Evolutionary conservation across 2,888 invertebrate genomes (phyloP), one percentile per base, ranked within the genome.

Genomic region (Antitype chi): DNA sequence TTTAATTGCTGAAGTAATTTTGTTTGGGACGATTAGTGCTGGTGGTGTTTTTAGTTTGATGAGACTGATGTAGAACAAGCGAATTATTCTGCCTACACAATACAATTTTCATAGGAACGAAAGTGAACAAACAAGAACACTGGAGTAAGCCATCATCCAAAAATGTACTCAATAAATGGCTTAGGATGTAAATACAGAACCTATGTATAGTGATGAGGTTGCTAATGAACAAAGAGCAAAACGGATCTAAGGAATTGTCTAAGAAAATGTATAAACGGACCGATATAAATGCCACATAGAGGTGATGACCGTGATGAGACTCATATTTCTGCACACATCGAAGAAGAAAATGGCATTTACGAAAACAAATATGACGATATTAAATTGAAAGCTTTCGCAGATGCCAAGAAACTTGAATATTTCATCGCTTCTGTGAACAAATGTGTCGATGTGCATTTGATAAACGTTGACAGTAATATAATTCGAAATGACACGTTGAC

Each of bases 1-100:
- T 85, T 87, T 91, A 90, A 91, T 90, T 87, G 78, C 71, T 79
- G 20, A 70, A 83, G 77, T 84, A 73, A 83, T 84, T 82, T 84
- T 53, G 60, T 64, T 63, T 70, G 28, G 38, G 47, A 25, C 17
- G 43, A 63, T 63, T 57, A 32, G 81, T 47, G 25, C 3, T 63
- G 0, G 32, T 53, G 8, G 53, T 53, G 20, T 76, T 53, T 47
- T 38, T 2, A 73, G 5, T 79, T 49, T 43, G n/a, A 49, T 38
- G 15, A 68, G 25, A 25, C 7, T 38, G 23, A 70, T 20, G 17
- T 23, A 23, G 2, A 47, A 17, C 5, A 59, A 43, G 8, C 25
- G 20, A 53, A 52, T 20, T 0, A 1, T 25, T 5, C 9, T n/a
- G 7, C 4, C 17, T 1, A 32, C 20, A 20, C 2, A n/a, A 2